A percentile compares a stretch with the other conserved stretches of the same genome.
Evolutionary conservation across 64 coral and sea anemone genomes (phyloP).

Genomic region (Exaiptasia diaphana): DNA sequence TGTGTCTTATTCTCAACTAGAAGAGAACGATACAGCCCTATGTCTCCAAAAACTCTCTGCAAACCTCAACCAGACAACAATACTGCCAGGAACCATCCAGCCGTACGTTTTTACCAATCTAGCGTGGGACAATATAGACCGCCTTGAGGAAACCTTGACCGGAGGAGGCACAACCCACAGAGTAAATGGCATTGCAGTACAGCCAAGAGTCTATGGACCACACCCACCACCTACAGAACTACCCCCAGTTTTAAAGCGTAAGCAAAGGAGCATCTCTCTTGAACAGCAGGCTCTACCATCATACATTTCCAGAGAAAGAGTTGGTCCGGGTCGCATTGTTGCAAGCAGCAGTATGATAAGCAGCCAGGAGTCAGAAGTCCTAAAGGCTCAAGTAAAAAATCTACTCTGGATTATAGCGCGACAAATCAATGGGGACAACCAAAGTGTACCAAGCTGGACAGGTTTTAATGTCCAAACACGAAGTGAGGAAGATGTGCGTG

Average conservation of each 20-base stretch:
- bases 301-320: not conserved
- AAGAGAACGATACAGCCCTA: slow-evolving; percentile 22
- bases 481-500: not conserved
- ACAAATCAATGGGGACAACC: not conserved
- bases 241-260: not conserved
- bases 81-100: slow-evolving; percentile 1
- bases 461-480: slow-evolving; percentile 33
- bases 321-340: not conserved
- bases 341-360: not conserved
- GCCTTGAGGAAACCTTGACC: slow-evolving; percentile 21
- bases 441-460: slow-evolving; percentile 17
- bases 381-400: not conserved
- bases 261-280: not conserved
- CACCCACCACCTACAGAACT: not conserved
- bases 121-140: slow-evolving; percentile 36
- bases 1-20: slow-evolving; percentile 9
- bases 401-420: not conserved
- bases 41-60: slow-evolving; percentile 20
- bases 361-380: not conserved
- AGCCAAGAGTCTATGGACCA: not conserved
- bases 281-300: not conserved
- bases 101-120: slow-evolving; percentile 1
- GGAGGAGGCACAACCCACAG: slow-evolving; percentile 2
- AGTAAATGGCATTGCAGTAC: slow-evolving; percentile 18
- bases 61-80: not conserved